These are phyloP conservation scores for Cryptocheilus praepositus DNA, from an alignment of 2,888 invertebrate species.

Conservation along the genomic window DNA sequence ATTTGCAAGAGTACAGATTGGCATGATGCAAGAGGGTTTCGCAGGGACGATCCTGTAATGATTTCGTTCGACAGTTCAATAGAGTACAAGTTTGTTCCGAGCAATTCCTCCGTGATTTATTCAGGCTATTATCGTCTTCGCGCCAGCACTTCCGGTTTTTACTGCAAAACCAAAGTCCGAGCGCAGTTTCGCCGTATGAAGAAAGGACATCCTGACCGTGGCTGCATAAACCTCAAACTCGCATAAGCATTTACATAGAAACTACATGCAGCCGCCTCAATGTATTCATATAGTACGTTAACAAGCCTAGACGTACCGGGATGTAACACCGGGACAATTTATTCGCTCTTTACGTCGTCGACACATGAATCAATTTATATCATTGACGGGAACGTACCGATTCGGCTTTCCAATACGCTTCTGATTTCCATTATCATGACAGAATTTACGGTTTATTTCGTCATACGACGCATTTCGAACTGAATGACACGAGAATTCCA, in stretches of 20 bases:
- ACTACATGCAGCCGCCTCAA: constrained; percentile 2
- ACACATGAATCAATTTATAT: constrained; percentile 26
- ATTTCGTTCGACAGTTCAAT: too few species aligned
- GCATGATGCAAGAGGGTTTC: too few species aligned
- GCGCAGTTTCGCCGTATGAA: too few species aligned
- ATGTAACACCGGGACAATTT: constrained; percentile 5
- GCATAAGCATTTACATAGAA: neutral
- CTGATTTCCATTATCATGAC: neutral
- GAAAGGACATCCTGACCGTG: too few species aligned
- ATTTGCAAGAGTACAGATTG: too few species aligned
- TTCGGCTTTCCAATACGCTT: neutral
- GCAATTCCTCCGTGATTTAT: neutral
- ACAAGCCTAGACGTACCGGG: neutral
- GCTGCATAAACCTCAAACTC: neutral
- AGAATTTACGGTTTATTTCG: neutral
- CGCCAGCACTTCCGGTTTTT: too few species aligned
- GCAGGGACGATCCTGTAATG: too few species aligned
- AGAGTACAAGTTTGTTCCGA: neutral
- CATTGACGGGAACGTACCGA: neutral
- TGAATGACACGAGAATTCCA: constrained; percentile 33
- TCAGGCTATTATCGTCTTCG: too few species aligned
- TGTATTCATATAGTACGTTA: neutral
- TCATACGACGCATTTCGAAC: constrained; percentile 27
- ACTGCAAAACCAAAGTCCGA: too few species aligned
- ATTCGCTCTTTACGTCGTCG: constrained; percentile 22